These are phyloP conservation scores for Caenorhabditis japonica DNA, from an alignment of 2,888 invertebrate genomes.

Conservation along the genomic window DNA sequence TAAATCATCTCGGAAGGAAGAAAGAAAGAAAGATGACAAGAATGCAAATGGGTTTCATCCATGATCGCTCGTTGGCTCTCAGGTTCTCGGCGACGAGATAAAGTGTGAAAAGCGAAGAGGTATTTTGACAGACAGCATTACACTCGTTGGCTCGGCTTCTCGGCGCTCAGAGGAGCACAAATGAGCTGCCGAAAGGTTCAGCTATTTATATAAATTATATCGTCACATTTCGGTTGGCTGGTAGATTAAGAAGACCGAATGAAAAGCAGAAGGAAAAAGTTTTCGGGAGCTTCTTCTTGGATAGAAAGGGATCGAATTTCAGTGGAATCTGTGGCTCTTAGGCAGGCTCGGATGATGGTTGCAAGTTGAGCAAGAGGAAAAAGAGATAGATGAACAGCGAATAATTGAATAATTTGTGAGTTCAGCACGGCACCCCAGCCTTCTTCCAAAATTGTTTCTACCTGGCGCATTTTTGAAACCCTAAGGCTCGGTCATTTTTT, in stretches of 20 bases:
- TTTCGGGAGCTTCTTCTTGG: slow-evolving; percentile 1
- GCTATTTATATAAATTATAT: slow-evolving; percentile 26
- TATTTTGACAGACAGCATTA: slow-evolving; percentile 57
- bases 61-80: slow-evolving; percentile 12
- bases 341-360: neutral
- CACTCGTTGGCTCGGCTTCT: slow-evolving; percentile 21
- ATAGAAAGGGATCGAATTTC: slow-evolving; percentile 11
- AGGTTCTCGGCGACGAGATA: neutral
- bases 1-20: slow-evolving; percentile 9
- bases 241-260: neutral
- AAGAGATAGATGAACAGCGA: neutral
- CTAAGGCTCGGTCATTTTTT: no score
- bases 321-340: slow-evolving; percentile 18
- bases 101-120: slow-evolving; percentile 21
- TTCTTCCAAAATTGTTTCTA: no score
- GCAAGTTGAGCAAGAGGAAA: slow-evolving; percentile 3
- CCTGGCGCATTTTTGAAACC: no score
- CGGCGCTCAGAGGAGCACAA: slow-evolving; percentile 14
- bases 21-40: neutral
- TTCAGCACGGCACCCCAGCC: no score
- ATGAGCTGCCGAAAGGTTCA: slow-evolving; percentile 3
- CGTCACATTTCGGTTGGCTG: neutral
- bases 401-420: slow-evolving; percentile 7
- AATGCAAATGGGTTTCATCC: slow-evolving; percentile 14
- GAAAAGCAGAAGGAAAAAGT: slow-evolving; percentile 6